A percentile compares a stretch with the other conserved stretches of the same genome.
phyloP scores from a whole-genome alignment of 2,797 vertebrate species.

The Acipenser ruthenus region DNA sequence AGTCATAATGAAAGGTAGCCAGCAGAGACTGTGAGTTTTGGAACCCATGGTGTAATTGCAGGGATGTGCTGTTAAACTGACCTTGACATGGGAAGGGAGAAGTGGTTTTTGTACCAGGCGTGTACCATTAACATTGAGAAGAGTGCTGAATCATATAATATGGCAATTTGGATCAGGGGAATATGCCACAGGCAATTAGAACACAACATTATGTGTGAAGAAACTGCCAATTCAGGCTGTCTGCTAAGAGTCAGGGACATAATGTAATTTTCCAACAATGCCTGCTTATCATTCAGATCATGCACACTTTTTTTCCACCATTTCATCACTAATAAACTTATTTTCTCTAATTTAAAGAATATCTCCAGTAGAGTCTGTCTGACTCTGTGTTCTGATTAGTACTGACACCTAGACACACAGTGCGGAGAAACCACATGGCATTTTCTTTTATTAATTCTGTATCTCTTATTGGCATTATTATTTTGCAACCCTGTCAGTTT shows the following conservation, averaged over 20 bases:
- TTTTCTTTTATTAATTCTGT: too few species aligned
- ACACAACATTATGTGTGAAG: neutral
- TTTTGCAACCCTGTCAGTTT: too few species aligned
- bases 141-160: constrained; percentile 6
- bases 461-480: too few species aligned
- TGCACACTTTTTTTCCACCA: neutral
- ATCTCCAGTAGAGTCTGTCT: too few species aligned
- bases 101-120: constrained; percentile 36
- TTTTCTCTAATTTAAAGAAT: too few species aligned
- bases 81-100: constrained; percentile 29
- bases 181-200: constrained; percentile 1
- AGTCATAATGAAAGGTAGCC: neutral
- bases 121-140: neutral
- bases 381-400: too few species aligned
- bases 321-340: too few species aligned
- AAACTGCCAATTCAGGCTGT: neutral
- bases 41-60: neutral
- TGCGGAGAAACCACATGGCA: too few species aligned
- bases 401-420: too few species aligned
- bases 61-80: constrained; percentile 16
- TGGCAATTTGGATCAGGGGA: constrained; percentile 5
- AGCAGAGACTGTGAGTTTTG: neutral
- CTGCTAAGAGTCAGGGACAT: neutral
- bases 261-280: neutral
- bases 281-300: neutral